Conservation (phyloP, 2,113 vertebrate species). For the Clarias gariepinus region DNA sequence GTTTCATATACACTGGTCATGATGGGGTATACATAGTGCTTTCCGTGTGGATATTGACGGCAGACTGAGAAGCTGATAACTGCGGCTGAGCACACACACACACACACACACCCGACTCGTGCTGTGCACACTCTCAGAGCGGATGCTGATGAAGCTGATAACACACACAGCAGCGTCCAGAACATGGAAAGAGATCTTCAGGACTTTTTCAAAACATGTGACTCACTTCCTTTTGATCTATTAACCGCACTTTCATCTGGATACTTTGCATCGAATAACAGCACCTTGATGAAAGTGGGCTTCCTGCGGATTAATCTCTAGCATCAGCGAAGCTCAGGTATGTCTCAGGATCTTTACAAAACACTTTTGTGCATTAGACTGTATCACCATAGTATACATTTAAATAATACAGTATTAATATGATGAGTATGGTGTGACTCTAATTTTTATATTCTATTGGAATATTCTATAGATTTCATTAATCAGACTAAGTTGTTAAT, state of each 20-base stretch:
- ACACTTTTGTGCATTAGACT: too few relatives aligned
- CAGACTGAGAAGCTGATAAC: slow-evolving; percentile 28
- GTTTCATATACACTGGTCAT: not conserved
- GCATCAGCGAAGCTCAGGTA: slow-evolving; percentile 29
- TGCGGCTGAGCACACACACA: slow-evolving; percentile 32
- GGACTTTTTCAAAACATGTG: not conserved
- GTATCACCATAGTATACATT: not conserved
- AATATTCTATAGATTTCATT: not conserved
- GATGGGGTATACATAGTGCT: not conserved
- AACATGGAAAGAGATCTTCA: slow-evolving; percentile 15
- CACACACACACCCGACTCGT: slow-evolving; percentile 19
- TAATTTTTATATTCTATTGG: not conserved
- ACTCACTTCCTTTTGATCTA: not conserved
- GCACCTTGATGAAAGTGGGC: not conserved
- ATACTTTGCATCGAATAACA: not conserved
- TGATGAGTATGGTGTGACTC: too few relatives aligned
- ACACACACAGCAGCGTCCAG: not conserved
- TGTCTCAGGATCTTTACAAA: slow-evolving; percentile 2
- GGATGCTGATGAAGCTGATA: slow-evolving; percentile 18
- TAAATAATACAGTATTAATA: not conserved
- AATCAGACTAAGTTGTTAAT: not conserved
- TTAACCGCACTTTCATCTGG: slow-evolving; percentile 1
- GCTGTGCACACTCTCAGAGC: not conserved
- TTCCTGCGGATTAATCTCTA: not conserved
- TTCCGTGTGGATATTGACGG: not conserved